Conservation (phyloP, 2,797 vertebrate genomes). For the Sparidentex hasta region DNA sequence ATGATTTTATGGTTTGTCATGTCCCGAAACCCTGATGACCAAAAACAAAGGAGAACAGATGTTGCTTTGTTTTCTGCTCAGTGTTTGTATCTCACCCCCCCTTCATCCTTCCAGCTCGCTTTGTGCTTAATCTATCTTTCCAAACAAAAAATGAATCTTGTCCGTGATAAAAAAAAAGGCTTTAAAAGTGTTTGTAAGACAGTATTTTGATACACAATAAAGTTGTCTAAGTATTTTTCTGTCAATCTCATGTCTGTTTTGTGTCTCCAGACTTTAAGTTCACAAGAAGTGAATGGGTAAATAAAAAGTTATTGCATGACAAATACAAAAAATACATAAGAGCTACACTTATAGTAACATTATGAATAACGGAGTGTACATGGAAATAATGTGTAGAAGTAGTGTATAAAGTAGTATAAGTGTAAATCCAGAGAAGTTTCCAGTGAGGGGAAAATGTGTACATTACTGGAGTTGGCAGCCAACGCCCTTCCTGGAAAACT, state of each 20-base stretch:
- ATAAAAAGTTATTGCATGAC: no score
- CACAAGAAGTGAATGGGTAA: background rate
- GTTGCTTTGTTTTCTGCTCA: conserved; percentile 63
- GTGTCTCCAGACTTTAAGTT: conserved; percentile 3
- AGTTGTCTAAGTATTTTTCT: conserved; percentile 87
- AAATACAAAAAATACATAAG: no score
- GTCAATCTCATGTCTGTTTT: conserved; percentile 56
- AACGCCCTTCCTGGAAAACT: conserved; percentile 61
- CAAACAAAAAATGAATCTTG: conserved; percentile 69
- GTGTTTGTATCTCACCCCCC: conserved; percentile 63
- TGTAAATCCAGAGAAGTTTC: background rate
- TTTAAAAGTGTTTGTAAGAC: conserved; percentile 84
- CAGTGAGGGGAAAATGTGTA: conserved; percentile 50
- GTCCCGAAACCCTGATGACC: conserved; percentile 49
- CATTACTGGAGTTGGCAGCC: conserved; percentile 35
- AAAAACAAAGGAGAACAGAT: conserved; percentile 60
- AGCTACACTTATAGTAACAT: no score
- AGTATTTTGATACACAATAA: conserved; percentile 91
- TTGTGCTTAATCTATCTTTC: conserved; percentile 79
- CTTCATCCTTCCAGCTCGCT: conserved; percentile 58
- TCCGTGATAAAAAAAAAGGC: conserved; percentile 70
- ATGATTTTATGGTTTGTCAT: conserved; percentile 33
- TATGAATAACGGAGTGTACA: no score
- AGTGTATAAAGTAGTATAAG: no score
- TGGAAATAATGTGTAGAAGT: background rate